A percentile compares a stretch with the other conserved stretches of the same genome.
phyloP scores from a whole-genome alignment of 2,888 invertebrate genomes.

The Labia minor region DNA sequence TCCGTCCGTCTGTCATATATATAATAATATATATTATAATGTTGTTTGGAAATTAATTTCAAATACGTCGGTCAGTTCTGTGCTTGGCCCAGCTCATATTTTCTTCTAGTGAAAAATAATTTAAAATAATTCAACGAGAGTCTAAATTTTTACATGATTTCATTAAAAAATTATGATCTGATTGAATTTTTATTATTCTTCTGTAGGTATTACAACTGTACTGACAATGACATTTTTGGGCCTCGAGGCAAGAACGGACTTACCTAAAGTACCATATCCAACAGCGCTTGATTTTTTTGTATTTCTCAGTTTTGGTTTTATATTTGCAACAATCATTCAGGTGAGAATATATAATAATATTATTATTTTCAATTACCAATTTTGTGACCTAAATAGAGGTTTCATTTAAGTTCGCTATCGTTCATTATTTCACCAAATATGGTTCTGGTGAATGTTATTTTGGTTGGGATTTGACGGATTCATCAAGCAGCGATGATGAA shows the following conservation, averaged over 20 bases:
- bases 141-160: too few species aligned
- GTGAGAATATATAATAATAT: constrained; percentile 30
- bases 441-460: constrained; percentile 71
- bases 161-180: too few species aligned
- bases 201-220: constrained; percentile 65
- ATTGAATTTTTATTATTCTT: too few species aligned
- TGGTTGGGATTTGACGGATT: constrained; percentile 51
- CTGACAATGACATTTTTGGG: constrained; percentile 76
- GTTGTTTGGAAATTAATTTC: too few species aligned
- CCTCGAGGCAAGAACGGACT: constrained; percentile 64
- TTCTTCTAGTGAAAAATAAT: too few species aligned
- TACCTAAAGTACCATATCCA: constrained; percentile 75
- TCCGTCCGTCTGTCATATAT: too few species aligned
- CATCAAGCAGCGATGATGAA: constrained; percentile 45
- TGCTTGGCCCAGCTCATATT: too few species aligned
- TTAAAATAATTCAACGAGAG: too few species aligned
- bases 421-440: constrained; percentile 75
- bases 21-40: too few species aligned
- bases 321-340: constrained; percentile 70
- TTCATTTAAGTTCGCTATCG: constrained; percentile 56
- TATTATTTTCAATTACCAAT: constrained; percentile 17
- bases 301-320: constrained; percentile 66
- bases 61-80: too few species aligned
- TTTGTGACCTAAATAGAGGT: constrained; percentile 15
- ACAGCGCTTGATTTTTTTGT: constrained; percentile 80